A percentile compares a stretch with the other conserved stretches of the same genome.
Conservation (phyloP, 1,140 invertebrate species). For the Adelges cooleyi region DNA sequence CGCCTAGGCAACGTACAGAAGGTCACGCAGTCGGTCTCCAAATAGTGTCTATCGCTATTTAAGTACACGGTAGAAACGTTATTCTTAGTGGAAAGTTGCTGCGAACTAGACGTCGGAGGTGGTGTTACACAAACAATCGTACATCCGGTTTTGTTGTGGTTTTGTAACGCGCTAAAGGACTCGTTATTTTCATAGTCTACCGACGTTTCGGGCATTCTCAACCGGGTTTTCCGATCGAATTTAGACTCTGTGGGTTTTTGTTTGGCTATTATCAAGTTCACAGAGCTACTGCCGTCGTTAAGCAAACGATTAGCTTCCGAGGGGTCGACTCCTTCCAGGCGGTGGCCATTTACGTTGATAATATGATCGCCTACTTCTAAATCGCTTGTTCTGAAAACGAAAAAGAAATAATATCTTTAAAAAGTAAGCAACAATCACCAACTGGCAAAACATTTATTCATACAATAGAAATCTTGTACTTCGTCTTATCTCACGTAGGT, state of each 20-base stretch:
- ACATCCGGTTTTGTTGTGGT: background rate
- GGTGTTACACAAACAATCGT: constrained; percentile 1
- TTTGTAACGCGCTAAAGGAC: background rate
- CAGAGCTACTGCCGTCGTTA: constrained; percentile 49
- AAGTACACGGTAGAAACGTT: background rate
- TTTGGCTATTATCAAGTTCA: constrained; percentile 42
- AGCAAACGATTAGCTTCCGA: constrained; percentile 61
- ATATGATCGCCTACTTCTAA: constrained; percentile 69
- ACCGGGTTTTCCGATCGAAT: constrained; percentile 30
- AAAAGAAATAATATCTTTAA: too few species aligned
- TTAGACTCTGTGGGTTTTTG: background rate
- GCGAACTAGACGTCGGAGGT: constrained; percentile 35
- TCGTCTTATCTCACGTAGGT: too few species aligned
- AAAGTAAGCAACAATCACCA: too few species aligned
- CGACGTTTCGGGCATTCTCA: constrained; percentile 49
- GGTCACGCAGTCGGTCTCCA: constrained; percentile 41
- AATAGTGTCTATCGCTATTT: background rate
- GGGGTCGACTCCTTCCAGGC: constrained; percentile 60
- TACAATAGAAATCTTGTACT: too few species aligned
- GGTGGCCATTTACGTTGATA: constrained; percentile 66
- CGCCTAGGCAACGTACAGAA: constrained; percentile 58
- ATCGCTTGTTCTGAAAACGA: constrained; percentile 54
- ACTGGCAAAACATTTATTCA: too few species aligned
- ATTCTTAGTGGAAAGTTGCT: constrained; percentile 38
- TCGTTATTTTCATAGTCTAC: background rate